Evolutionary conservation across 2,888 invertebrate species (phyloP).

Genomic region (Lasioglossum zephyrum): DNA sequence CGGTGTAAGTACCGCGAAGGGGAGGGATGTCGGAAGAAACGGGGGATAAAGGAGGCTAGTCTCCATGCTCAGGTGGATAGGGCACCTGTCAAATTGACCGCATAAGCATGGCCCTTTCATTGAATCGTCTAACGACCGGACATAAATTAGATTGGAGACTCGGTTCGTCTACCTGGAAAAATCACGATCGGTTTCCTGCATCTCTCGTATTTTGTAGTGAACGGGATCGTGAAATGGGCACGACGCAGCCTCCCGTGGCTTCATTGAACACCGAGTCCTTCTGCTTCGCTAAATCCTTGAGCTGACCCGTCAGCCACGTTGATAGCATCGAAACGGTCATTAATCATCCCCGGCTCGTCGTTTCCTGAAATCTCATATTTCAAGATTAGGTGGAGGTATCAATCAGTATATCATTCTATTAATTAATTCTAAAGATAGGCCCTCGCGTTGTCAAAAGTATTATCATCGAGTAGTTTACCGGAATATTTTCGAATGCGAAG

Average conservation of each 20-base stretch:
- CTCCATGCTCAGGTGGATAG: conserved; percentile 36
- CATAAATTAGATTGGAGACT: conserved; percentile 74
- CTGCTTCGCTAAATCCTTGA: neutral
- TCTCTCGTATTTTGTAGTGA: conserved; percentile 20
- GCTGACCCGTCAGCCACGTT: neutral
- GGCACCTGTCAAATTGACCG: conserved; percentile 68
- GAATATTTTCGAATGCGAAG: neutral
- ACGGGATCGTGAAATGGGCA: conserved; percentile 8
- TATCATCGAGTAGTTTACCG: neutral
- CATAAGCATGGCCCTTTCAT: conserved; percentile 64
- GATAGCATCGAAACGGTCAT: neutral
- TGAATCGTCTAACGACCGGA: conserved; percentile 69
- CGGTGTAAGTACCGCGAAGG: conserved; percentile 24
- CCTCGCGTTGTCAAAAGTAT: neutral
- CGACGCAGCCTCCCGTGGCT: neutral
- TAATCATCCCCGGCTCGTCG: neutral
- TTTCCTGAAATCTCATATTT: conserved; percentile 4
- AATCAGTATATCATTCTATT: neutral
- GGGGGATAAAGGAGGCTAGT: neutral
- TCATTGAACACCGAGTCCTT: neutral
- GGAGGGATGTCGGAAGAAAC: neutral
- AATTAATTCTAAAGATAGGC: neutral
- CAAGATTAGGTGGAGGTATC: neutral
- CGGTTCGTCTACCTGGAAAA: conserved; percentile 18
- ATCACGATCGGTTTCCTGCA: conserved; percentile 34